A percentile compares a stretch with the other conserved stretches of the same genome.
phyloP scores from a whole-genome alignment of 1,140 invertebrate species.

The Campoletis sonorensis region DNA sequence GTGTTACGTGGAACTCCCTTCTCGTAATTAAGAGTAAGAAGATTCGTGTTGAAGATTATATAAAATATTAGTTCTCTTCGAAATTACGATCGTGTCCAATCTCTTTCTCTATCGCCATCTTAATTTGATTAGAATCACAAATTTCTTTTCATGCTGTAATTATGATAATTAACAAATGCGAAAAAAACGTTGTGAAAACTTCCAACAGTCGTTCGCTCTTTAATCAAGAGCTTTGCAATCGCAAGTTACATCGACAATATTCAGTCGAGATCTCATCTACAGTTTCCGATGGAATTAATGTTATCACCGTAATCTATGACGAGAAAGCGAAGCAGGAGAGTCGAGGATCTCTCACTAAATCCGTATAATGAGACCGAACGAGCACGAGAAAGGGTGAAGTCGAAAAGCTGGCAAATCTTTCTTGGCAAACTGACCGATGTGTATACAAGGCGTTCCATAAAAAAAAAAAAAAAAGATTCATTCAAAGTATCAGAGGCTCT shows the following conservation, averaged over 20 bases:
- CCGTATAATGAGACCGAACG: slow-evolving; percentile 37
- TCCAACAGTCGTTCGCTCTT: slow-evolving; percentile 48
- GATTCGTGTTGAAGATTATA: too few species aligned
- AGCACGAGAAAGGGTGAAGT: slow-evolving; percentile 2
- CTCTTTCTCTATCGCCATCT: not conserved
- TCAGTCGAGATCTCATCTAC: slow-evolving; percentile 6
- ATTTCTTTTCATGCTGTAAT: not conserved
- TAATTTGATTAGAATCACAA: not conserved
- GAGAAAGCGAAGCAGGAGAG: not conserved
- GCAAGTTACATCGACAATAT: slow-evolving; percentile 17
- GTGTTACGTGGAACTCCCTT: too few species aligned
- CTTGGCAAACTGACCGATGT: not conserved
- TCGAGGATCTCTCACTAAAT: slow-evolving; percentile 19
- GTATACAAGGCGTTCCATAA: not conserved
- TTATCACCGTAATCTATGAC: slow-evolving; percentile 32
- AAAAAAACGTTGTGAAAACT: not conserved
- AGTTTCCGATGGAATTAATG: slow-evolving; percentile 26
- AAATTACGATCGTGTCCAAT: too few species aligned
- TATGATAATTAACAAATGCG: not conserved
- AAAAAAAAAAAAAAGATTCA: too few species aligned
- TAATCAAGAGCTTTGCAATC: slow-evolving; percentile 59
- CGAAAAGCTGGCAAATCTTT: slow-evolving; percentile 26
- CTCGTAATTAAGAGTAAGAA: too few species aligned
- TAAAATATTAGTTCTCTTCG: not conserved
- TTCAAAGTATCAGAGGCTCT: too few species aligned